phyloP scores from a whole-genome alignment of 2,797 vertebrate species.

The Syngnathus rostellatus region DNA sequence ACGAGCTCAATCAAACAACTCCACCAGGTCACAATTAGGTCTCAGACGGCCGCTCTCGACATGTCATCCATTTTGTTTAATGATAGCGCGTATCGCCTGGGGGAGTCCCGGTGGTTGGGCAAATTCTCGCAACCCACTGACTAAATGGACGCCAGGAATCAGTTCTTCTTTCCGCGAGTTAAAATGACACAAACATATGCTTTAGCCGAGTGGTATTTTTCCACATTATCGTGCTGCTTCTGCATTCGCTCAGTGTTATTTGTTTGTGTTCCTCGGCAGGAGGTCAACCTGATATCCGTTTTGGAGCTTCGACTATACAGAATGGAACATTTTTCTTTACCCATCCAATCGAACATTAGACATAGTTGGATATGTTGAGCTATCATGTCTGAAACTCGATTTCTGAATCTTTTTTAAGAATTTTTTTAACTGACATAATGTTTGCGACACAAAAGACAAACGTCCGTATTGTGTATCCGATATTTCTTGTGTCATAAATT shows the following conservation, averaged over 20 bases:
- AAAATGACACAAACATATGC: constrained; percentile 20
- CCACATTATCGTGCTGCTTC: not conserved
- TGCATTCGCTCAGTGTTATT: not conserved
- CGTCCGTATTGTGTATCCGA: not conserved
- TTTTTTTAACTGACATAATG: not conserved
- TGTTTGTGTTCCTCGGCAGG: constrained; percentile 22
- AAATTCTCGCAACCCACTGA: constrained; percentile 38
- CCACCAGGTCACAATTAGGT: constrained; percentile 61
- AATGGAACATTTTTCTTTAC: not conserved
- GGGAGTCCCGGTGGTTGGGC: constrained; percentile 42
- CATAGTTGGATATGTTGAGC: not conserved
- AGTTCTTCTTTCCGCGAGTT: not conserved
- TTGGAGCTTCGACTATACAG: not conserved
- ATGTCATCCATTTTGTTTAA: constrained; percentile 64
- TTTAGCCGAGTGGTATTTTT: constrained; percentile 10
- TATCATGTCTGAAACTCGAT: not conserved
- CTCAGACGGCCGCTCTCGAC: constrained; percentile 39
- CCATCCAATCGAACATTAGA: constrained; percentile 17
- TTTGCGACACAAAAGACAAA: not conserved
- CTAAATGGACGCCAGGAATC: constrained; percentile 47
- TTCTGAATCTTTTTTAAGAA: not conserved
- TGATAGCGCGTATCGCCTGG: constrained; percentile 43
- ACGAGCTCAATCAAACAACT: constrained; percentile 42
- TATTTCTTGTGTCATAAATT: not conserved
- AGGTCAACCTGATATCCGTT: constrained; percentile 33